phyloP scores from a whole-genome alignment of 1,140 invertebrate genomes.

The Bombus confusus region DNA sequence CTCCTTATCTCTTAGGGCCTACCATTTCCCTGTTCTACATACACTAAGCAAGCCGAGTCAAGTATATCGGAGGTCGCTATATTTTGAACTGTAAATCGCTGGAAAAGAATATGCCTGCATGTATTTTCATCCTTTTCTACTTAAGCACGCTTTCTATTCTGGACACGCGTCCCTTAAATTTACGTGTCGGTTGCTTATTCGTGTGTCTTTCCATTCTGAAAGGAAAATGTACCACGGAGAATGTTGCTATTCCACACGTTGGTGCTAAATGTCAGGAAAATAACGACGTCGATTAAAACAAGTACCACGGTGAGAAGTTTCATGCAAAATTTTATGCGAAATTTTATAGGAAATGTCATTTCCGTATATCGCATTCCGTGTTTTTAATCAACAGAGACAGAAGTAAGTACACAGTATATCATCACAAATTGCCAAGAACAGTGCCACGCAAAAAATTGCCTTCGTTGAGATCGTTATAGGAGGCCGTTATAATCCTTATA shows the following conservation, averaged over 20 bases:
- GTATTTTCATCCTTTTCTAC: neutral
- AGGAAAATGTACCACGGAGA: conserved; percentile 21
- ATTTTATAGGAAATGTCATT: neutral
- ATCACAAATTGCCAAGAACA: neutral
- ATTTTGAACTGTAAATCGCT: conserved; percentile 57
- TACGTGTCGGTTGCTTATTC: no score
- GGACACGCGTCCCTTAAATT: neutral
- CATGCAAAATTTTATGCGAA: neutral
- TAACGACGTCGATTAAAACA: neutral
- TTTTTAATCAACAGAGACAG: neutral
- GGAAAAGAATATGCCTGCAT: neutral
- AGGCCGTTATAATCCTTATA: neutral
- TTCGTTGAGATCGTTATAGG: neutral
- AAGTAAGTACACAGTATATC: neutral
- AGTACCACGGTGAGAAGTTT: neutral
- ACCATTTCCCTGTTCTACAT: conserved; percentile 50
- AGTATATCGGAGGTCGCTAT: conserved; percentile 37
- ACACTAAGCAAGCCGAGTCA: conserved; percentile 21
- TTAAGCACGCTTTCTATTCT: neutral
- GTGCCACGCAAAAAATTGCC: neutral
- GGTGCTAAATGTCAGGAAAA: neutral
- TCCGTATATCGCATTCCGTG: no score
- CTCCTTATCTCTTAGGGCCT: conserved; percentile 48
- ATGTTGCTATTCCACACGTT: neutral
- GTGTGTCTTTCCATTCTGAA: neutral